Evolutionary conservation across 2,888 invertebrate species (phyloP), one percentile per base, ranked within the genome.

Genomic region (Crepidodera aurea): DNA sequence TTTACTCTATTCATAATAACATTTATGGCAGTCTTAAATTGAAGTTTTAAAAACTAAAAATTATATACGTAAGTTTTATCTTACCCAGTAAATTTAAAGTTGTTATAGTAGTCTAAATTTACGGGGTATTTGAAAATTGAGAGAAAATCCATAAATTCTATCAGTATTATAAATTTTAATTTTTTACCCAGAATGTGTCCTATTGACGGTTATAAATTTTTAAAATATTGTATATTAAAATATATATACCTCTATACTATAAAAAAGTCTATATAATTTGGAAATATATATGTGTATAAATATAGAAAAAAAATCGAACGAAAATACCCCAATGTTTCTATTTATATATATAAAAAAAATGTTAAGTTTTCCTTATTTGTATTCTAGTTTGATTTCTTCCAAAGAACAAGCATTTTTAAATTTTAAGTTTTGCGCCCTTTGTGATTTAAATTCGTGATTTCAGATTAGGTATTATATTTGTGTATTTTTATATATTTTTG

Each of bases 401-500:
- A 69, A 71, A 69, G 67, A 68, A 60, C 61, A 59, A 56, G 58
- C 46, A 54, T 42, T 42, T 65, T 60, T 61, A 37, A 59, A 32
- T 25, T 61, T 61, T 51, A 66, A 59, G 62, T 64, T 60, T 63
- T 60, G 68, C 65, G 50, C 53, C 51, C 57, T 60, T 60, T 64
- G 67, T 67, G 67, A 67, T 66, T 64, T 60, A 66, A 59, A 66
- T 65, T 69, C 69, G 69, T 71, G 71, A 71, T 71, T 69, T 64
- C 64, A 56, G 60, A 62, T 69, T 71, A 67, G 57, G 66, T 64
- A 65, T 64, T 67, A 61, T 64, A 65, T 65, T 64, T 65, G 61
- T 69, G 68, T 70, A 69, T 67, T 71, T 69, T 69, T 69, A 67
- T 71, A 69, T 71, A 71, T 71, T 69, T 69, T 69, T 64, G 67